These are phyloP conservation scores for Spea multiplicata DNA, from an alignment of 2,113 vertebrate species.

Conservation along the genomic window DNA sequence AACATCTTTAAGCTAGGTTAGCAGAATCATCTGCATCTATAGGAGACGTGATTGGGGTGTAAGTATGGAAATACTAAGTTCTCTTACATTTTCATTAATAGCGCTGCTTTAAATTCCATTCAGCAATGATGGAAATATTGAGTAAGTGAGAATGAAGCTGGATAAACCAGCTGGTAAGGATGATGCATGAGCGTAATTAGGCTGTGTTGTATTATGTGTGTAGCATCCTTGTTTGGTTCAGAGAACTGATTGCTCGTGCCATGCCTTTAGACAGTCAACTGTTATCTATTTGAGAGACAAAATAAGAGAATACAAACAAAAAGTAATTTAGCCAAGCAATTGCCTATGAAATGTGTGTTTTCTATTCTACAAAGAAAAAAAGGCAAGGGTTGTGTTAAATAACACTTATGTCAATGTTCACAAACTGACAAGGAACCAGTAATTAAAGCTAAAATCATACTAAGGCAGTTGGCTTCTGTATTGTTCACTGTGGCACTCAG, in stretches of 20 bases:
- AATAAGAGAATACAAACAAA: not conserved
- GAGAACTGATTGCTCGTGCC: not conserved
- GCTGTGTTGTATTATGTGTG: not conserved
- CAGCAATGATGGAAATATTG: slow-evolving; percentile 32
- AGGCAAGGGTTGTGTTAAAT: too few species aligned
- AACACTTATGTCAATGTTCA: too few species aligned
- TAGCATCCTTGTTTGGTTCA: not conserved
- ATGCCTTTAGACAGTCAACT: slow-evolving; percentile 8
- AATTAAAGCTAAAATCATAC: too few species aligned
- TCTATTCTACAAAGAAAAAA: too few species aligned
- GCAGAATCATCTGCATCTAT: not conserved
- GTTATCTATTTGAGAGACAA: not conserved
- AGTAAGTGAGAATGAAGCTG: slow-evolving; percentile 34
- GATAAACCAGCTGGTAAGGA: slow-evolving; percentile 30
- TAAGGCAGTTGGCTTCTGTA: too few species aligned
- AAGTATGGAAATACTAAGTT: not conserved
- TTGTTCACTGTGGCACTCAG: too few species aligned
- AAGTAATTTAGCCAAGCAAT: too few species aligned
- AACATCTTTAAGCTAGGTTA: not conserved
- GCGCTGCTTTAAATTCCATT: slow-evolving; percentile 20
- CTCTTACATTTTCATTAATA: slow-evolving; percentile 28
- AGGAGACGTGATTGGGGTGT: not conserved
- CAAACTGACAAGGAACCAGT: too few species aligned
- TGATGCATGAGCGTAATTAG: slow-evolving; percentile 42
- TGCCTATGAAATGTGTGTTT: too few species aligned